Base-by-base conservation (phyloP, 92 coral and sea anemone species). In the Epizoanthus rinbou region DNA sequence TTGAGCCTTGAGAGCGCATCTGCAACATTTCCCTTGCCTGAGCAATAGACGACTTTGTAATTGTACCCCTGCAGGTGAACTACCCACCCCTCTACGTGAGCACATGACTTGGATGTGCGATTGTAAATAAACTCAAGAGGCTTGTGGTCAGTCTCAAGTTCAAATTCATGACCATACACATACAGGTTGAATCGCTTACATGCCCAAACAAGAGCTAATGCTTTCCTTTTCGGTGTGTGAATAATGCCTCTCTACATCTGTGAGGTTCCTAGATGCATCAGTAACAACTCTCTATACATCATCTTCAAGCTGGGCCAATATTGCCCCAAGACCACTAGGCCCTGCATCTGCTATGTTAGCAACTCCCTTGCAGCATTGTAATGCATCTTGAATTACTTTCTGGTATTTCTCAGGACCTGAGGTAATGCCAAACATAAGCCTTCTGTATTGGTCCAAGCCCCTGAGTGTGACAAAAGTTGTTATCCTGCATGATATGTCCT, bases 71-170 rank as follows among this genome's bases (percentile, higher is more conserved):
- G 87, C 41, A 84, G 28, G 37, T 75, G 78, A 71, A 64, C 69
- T 62, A 74, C 83, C 87, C 87, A 74, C 14, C 82, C 14, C 76
- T 84, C 73, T 1, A 84, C 66, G 2, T 74, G 73, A 28, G 82
- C 87, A 11, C 81, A 84, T 2, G 85, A 74, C 64, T 90, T 87
- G 21, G 88, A 83, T 37, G 86, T 58, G 5, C 10, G 19, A 45
- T 54, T 70, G 45, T 35, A 79, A 18, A 87, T 90, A 52, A 59
- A 64, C 84, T 83, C 70, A 43, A 85, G 66, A 23, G 89, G 89
- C 63, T 90, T 87, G 35, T 87, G 88, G 82, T 85, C 89, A 21
- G 91, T 91, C 43, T 80, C 86, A 17, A 87, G 79, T 50, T 87
- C 85, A 25, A 90, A 90, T 64, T 78, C 67, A 64, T 82, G 88